These are phyloP conservation scores for Psittacula derbiana DNA, from an alignment of 2,797 vertebrate genomes.

Conservation along the genomic window DNA sequence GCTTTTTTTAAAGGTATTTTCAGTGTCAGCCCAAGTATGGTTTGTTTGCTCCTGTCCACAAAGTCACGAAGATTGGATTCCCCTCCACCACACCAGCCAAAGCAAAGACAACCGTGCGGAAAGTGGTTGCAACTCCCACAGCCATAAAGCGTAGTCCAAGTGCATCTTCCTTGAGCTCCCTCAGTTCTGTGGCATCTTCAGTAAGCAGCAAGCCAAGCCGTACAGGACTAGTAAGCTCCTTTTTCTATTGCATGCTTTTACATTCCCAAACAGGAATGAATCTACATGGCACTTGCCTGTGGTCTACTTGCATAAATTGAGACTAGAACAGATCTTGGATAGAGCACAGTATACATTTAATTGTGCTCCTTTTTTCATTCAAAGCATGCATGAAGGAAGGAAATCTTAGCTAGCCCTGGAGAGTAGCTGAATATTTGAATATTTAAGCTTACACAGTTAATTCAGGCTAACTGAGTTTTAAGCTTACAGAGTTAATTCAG, in stretches of 20 bases:
- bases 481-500: background rate
- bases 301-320: background rate
- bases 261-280: background rate
- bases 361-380: background rate
- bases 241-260: constrained; percentile 31
- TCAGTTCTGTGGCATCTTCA: constrained; percentile 95
- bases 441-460: background rate
- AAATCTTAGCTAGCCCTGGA: constrained; percentile 49
- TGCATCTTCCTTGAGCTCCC: constrained; percentile 93
- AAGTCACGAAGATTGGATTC: constrained; percentile 97
- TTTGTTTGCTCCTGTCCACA: constrained; percentile 95
- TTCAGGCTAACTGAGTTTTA: background rate
- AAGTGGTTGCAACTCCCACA: constrained; percentile 80
- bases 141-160: constrained; percentile 94
- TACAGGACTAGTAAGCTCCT: constrained; percentile 91
- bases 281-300: background rate
- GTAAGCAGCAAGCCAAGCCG: constrained; percentile 97
- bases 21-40: constrained; percentile 97
- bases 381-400: constrained; percentile 51
- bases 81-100: constrained; percentile 96
- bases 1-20: constrained; percentile 85
- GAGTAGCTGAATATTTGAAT: background rate
- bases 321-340: background rate
- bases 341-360: fast-evolving
- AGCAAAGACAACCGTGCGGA: constrained; percentile 88